Base-by-base conservation (phyloP, 2,113 vertebrate genomes). In the Ophthalmolycus amberensis region DNA sequence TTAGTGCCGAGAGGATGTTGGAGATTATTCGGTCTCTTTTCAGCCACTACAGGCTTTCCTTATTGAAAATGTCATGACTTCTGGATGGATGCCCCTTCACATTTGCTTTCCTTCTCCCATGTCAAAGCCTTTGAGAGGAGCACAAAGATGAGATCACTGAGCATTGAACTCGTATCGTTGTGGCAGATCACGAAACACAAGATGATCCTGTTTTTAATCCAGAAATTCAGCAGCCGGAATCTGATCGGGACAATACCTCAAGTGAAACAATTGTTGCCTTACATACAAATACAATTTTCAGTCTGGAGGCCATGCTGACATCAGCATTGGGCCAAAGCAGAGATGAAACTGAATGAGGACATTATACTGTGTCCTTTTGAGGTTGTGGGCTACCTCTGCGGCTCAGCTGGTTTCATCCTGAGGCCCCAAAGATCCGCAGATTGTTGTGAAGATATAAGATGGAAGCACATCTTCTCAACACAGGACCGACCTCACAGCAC, bases 111-210 rank as follows among this genome's bases (percentile, higher is more conserved):
- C 27, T 67, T 62, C 32, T 50, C 25, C 9, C 78, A 80, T 82
- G 83, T 83, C 85, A 83, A 32, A 79, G 54, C 18, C 80, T 85
- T 71, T 69, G 66, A 80, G 77, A 72, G 56, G 46, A 84, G 59
- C 32, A 38, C 27, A 58, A 68, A 70, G 77, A 81, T 44, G 68
- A 87, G 82, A 76, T 89, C 79, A 85, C 68, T 71, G 84, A 88
- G 34, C 84, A 75, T 20, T 76, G 68, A 83, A 71, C 25, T 11
- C 44, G 15, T 74, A 48, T 66, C 25, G 76, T 48, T 14, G 64
- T 50, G 56, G 29, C 59, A 15, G 60, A 32, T 42, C 54, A 76
- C 15, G 3, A 69, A 48, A 54, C 44, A 10, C 15, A 46, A 60
- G 46, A 70, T 52, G 32, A 77, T 58, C 29, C 54, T 1, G 34